Base-by-base conservation (phyloP, 2,113 vertebrate species). In the Camelus dromedarius region DNA sequence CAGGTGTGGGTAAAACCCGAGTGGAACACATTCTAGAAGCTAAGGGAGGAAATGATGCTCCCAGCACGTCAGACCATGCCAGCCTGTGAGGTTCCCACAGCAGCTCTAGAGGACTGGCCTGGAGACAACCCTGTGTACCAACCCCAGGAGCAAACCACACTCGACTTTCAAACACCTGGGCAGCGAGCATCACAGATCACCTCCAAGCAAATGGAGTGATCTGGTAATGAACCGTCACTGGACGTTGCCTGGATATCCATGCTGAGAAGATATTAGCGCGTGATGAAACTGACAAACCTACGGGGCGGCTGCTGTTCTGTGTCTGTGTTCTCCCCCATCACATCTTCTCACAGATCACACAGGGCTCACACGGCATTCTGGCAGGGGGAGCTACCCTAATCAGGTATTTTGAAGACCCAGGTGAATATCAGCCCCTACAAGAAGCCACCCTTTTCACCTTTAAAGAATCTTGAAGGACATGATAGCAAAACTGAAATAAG, bases 401-500 rank as follows among this genome's bases (percentile, higher is more conserved):
- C 9, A 18, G n/a, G 4, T 50, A 50, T 58, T 26, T n/a, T 50
- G 19, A 28, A 66, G 28, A 77, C 6, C 52, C 24, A 42, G 13
- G 4, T 82, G 66, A 60, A 66, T 10, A 64, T n/a, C 19, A 69
- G 32, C 58, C 18, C 18, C 38, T n/a, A 75, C 8, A 67, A 10
- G 14, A 75, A 81, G 38, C 58, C 48, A 66, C 42, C 38, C 7
- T 60, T 76, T 46, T n/a, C 7, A 20, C 52, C 19, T 54, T 42
- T 42, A 42, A 60, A 66, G 46, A 35, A 26, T 30, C 13, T 93
- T 70, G 77, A 82, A 96, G 96, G 54, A 64, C 62, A 66, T 2
- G 5, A 46, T 20, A 72, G 32, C 19, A 85, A 93, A 96, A 95
- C 6, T 86, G 90, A 80, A 84, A n/a, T 30, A 42, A 86, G 52